Conservation (phyloP, 2,113 vertebrate genomes). For the Prunella fulvescens region DNA sequence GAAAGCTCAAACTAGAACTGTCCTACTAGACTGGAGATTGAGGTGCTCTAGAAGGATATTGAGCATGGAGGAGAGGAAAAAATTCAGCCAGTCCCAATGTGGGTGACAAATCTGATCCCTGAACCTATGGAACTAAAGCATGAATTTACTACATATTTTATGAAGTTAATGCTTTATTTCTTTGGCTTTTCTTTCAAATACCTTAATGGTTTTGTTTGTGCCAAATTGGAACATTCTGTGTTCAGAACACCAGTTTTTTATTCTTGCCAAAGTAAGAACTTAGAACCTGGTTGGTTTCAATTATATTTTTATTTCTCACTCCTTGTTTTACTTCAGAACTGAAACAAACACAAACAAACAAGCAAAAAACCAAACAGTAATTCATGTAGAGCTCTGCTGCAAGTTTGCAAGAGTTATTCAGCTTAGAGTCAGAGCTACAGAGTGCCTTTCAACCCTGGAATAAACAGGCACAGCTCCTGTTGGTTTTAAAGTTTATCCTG, state of each 20-base stretch:
- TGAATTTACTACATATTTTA: not conserved
- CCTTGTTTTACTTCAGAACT: not conserved
- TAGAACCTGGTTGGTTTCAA: not conserved
- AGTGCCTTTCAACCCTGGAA: not conserved
- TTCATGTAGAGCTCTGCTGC: not conserved
- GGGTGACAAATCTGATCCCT: not conserved
- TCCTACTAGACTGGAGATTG: not conserved
- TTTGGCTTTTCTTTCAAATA: conserved; percentile 40
- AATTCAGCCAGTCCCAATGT: not conserved
- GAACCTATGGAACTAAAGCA: not conserved
- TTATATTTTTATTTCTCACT: not conserved
- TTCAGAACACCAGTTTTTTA: not conserved
- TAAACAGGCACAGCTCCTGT: not conserved
- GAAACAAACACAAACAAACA: not conserved
- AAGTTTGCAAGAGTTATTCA: not conserved
- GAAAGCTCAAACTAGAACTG: not conserved
- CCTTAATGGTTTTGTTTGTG: conserved; percentile 10
- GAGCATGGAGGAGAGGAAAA: not conserved
- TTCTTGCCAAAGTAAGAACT: not conserved
- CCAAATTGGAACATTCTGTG: conserved; percentile 17
- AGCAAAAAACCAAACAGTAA: not conserved
- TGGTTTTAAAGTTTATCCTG: conserved; percentile 17
- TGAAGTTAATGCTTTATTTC: not conserved
- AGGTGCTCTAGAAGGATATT: not conserved
- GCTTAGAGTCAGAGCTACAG: not conserved